Conservation (phyloP, 2,113 vertebrate genomes). For the Caracal caracal region DNA sequence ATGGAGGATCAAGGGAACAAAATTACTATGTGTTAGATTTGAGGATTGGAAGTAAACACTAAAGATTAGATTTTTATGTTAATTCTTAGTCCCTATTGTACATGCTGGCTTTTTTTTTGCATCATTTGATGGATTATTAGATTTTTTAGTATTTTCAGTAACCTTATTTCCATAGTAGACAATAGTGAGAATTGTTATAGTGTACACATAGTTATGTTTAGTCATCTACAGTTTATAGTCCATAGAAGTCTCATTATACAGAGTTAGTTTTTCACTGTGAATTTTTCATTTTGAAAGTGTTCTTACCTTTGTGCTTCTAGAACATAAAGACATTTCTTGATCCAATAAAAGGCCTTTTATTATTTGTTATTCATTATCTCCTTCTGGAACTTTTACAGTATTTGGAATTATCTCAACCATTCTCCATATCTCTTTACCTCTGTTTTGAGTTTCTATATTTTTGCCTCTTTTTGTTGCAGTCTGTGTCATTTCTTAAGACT, state of each 20-base stretch:
- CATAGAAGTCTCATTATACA: not conserved
- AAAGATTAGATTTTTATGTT: not conserved
- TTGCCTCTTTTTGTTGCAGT: not conserved
- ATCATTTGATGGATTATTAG: slow-evolving; percentile 10
- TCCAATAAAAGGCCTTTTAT: not conserved
- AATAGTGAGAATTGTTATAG: not conserved
- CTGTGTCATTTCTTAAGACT: not conserved
- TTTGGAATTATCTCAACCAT: not conserved
- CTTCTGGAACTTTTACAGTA: not conserved
- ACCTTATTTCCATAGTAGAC: slow-evolving; percentile 13
- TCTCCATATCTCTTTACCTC: not conserved
- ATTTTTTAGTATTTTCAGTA: slow-evolving; percentile 26
- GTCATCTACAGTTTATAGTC: not conserved
- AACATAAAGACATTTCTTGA: not conserved
- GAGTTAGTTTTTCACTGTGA: not conserved
- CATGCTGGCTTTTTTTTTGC: not conserved
- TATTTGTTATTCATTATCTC: not conserved
- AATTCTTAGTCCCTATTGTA: not conserved
- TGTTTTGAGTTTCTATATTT: not conserved
- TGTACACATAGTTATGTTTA: not conserved
- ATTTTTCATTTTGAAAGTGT: not conserved
- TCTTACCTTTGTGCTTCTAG: not conserved
- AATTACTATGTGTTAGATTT: not conserved
- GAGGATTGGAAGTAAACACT: not conserved
- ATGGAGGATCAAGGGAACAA: not conserved